Evolutionary conservation across 2,113 vertebrate species (phyloP), one percentile per base, ranked within the genome.

Genomic region (Takifugu bimaculatus): DNA sequence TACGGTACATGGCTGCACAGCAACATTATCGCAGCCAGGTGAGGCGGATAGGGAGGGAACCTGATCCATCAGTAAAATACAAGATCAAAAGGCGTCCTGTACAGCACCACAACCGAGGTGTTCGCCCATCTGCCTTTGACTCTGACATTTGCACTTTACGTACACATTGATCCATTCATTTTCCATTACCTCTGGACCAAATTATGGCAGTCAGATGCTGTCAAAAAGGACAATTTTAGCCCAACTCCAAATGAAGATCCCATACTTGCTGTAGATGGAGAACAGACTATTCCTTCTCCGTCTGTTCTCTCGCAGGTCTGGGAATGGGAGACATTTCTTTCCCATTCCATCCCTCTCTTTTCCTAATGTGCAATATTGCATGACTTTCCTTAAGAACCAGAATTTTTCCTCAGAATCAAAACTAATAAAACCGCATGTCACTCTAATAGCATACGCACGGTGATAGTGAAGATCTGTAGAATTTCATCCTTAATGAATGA

Each of bases 71-170:
- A 78, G 81, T 77, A 54, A 77, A 89, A 79, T 62, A 72, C 26
- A n/a, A 77, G 93, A 94, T 94, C 90, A 93, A 90, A 92, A 94
- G 92, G 91, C 91, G 82, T 91, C 82, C 72, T 6, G 79, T 67
- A 49, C 74, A 63, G 70, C 81, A 74, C 79, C 72, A 88, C 85
- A 74, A 70, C 65, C 54, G 43, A 13, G 29, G 62, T 48, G 27
- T 70, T 63, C 59, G 50, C 67, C 88, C 88, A 90, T 78, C 80
- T 47, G 32, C 45, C 45, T 14, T 48, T 14, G 13, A n/a, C 45
- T 48, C 81, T 87, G 89, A 89, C 88, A 70, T 87, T 70, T 83
- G 70, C 15, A 63, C 63, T 73, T 54, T 72, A 83, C 90, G 88
- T 84, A 75, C 87, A 90, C 88, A 84, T 61, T 81, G 84, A 87